A percentile compares a stretch with the other conserved stretches of the same genome.
phyloP scores from a whole-genome alignment of 2,888 invertebrate genomes.

The Athalia rosae region DNA sequence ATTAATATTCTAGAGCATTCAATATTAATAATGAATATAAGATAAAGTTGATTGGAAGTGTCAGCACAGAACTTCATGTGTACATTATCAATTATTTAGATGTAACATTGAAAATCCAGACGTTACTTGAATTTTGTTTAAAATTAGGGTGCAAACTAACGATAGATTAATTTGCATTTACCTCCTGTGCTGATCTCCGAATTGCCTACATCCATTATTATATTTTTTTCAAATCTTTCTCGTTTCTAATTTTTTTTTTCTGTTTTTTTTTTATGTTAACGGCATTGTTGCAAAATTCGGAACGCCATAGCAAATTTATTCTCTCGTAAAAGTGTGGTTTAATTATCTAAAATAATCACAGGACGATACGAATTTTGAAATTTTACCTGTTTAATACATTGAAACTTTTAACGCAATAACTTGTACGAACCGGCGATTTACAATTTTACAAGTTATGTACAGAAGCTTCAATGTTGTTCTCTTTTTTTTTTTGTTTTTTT shows the following conservation, averaged over 20 bases:
- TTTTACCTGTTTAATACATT: conserved; percentile 57
- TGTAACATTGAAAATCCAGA: conserved; percentile 17
- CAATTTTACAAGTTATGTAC: conserved; percentile 37
- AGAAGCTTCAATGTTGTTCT: conserved; percentile 42
- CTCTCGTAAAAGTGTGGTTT: conserved; percentile 50
- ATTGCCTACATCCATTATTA: conserved; percentile 64
- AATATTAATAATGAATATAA: conserved; percentile 64
- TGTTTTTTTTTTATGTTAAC: conserved; percentile 52
- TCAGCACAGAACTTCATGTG: conserved; percentile 58
- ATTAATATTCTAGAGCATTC: conserved; percentile 45
- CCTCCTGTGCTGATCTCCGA: conserved; percentile 58
- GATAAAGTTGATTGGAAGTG: conserved; percentile 57
- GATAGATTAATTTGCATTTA: conserved; percentile 48
- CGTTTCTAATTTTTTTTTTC: conserved; percentile 51
- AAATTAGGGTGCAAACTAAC: conserved; percentile 46
- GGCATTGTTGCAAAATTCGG: conserved; percentile 56
- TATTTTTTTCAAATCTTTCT: conserved; percentile 49
- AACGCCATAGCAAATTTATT: conserved; percentile 41
- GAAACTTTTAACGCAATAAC: conserved; percentile 59
- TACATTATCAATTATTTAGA: conserved; percentile 32
- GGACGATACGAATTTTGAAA: conserved; percentile 63
- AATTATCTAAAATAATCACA: conserved; percentile 54
- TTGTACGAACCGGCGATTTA: conserved; percentile 47
- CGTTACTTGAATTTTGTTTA: conserved; percentile 23
- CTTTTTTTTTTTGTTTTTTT: conserved; percentile 43